Base-by-base conservation (phyloP, 2,888 invertebrate species). In the Leptopilina syphax region DNA sequence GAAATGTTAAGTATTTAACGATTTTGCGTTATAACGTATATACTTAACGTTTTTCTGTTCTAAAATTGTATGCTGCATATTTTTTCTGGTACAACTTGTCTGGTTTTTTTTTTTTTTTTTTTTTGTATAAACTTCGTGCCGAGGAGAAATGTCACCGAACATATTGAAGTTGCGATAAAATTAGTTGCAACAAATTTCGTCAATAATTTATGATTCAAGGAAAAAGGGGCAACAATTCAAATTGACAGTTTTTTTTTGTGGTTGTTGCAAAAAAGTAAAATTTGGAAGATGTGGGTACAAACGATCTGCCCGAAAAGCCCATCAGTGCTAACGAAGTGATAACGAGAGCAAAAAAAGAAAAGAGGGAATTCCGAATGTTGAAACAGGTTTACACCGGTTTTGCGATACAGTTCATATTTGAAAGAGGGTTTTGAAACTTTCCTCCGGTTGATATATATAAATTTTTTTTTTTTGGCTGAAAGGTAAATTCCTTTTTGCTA, bases 321-420 rank as follows among this genome's bases (percentile, higher is more conserved):
- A 73, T 73, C 54, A 57, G 70, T 73, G 70, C 70, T 73, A 73
- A 73, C 70, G 70, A 73, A 73, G 54, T 73, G 70, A 54, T 73
- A 73, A 73, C 70, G 70, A 57, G 34, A 73, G 70, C 70, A 54
- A 73, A 70, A 73, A 73, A 24, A n/a, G 7, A 73, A 54, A 73
- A 57, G n/a, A 63, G 44, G 44, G 67, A 54, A 73, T 73, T 73
- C 57, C 57, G 34, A 73, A 73, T 34, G 54, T 73, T 73, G 54
- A 73, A 73, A 73, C 70, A 54, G 70, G 70, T 57, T 73, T 73
- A 73, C 34, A 73, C 54, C 8, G 70, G 34, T 54, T 73, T 73
- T 54, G 27, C 70, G 70, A 73, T 54, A 73, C 70, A 73, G 70
- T 73, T 73, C 54, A 73, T 73, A 73, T 73, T 73, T 73, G 57